Evolutionary conservation across 2,797 vertebrate species (phyloP), one percentile per base, ranked within the genome.

Genomic region (Melanotaenia boesemani): DNA sequence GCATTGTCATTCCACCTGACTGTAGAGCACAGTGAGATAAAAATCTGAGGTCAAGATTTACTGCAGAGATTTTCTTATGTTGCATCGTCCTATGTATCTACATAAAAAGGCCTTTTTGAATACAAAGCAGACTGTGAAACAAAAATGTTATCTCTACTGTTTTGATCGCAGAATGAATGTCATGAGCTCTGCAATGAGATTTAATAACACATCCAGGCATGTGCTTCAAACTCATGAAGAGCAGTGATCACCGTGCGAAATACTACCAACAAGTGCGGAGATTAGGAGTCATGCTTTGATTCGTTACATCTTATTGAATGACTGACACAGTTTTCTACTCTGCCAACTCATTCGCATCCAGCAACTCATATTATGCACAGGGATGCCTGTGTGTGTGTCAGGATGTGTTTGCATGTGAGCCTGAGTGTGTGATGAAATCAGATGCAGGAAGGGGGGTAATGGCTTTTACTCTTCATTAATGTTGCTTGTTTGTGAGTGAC

Each of bases 401-500:
- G 48, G 20, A 22, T 50, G 48, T 65, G 72, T 59, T 72, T 67
- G 54, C 22, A 62, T 71, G 37, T 74, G 75, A 74, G 80, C 67
- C 48, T 77, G 70, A 54, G 78, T 70, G 76, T 79, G 88, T 86
- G 90, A 88, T 89, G 87, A 89, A 92, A 92, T 93, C 87, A 91
- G 84, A 92, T 84, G 85, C 85, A 91, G 86, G 65, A 63, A 72
- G 72, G 70, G 75, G 75, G 80, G 89, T 94, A 93, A 94, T 93
- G 91, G 90, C 88, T 93, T 91, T 89, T 90, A 91, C 90, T 92
- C 88, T 91, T 93, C 91, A 94, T 95, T 94, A 93, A 93, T 89
- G 91, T 89, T 68, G 88, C 90, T 91, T 93, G 90, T 92, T 94
- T 94, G 87, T 93, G 90, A 91, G 90, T 80, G 89, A 90, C 90